Percentiles rank a stretch among this genome's conserved stretches.
phyloP scores from a whole-genome alignment of 2,113 vertebrate genomes.

The Panthera tigris region DNA sequence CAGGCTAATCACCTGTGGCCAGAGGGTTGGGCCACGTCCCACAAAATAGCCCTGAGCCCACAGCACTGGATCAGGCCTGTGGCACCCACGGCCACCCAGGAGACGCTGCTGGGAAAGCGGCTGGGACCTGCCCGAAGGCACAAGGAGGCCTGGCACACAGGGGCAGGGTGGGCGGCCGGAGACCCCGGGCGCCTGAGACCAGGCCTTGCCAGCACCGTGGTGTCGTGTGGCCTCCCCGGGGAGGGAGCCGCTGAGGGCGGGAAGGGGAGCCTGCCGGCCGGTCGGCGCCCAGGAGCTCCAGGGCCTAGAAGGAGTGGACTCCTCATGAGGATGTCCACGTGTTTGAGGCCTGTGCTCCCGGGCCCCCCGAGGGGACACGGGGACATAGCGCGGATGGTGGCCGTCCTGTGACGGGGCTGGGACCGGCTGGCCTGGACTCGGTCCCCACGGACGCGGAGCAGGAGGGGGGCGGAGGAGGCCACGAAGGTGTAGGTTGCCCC shows the following conservation, averaged over 20 bases:
- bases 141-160: neutral
- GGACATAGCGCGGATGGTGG: accelerated
- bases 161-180: neutral
- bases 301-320: too few relatives aligned
- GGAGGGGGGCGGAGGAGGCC: neutral
- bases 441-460: neutral
- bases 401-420: neutral
- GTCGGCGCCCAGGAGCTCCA: neutral
- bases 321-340: neutral
- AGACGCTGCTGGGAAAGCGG: neutral
- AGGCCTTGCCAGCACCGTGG: neutral
- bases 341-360: neutral
- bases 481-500: neutral
- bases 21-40: neutral
- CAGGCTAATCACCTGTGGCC: neutral
- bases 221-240: neutral
- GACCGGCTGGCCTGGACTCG: too few relatives aligned
- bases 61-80: accelerated
- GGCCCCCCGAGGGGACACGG: neutral
- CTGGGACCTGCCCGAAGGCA: neutral
- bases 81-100: neutral
- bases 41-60: neutral
- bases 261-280: neutral
- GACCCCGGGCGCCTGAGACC: neutral
- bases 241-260: neutral